Evolutionary conservation across 2,888 invertebrate species (phyloP).

Genomic region (Lomographa bimaculata): DNA sequence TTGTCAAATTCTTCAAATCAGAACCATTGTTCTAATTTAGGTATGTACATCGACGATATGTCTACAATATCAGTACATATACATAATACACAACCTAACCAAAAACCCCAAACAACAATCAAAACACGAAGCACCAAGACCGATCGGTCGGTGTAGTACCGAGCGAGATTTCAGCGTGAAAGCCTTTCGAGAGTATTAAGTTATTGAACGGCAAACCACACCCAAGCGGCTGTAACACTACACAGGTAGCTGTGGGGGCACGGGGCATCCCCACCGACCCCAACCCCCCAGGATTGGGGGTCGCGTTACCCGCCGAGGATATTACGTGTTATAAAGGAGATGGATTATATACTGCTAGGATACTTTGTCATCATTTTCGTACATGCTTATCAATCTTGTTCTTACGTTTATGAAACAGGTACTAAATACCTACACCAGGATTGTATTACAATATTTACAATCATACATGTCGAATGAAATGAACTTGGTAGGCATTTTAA

Average conservation of each 20-base stretch:
- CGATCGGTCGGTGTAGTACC: constrained; percentile 39
- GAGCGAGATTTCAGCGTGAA: constrained; percentile 81
- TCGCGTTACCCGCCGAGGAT: constrained; percentile 50
- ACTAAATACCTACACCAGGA: too few relatives aligned
- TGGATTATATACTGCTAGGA: constrained; percentile 37
- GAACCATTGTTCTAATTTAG: too few relatives aligned
- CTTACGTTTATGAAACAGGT: too few relatives aligned
- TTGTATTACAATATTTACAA: too few relatives aligned
- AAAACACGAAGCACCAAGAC: constrained; percentile 58
- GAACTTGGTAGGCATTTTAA: too few relatives aligned
- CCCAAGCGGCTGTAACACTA: constrained; percentile 77
- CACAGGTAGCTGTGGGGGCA: constrained; percentile 55
- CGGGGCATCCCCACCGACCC: constrained; percentile 26
- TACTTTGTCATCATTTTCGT: constrained; percentile 1
- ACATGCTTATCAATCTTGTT: too few relatives aligned
- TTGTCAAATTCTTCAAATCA: too few relatives aligned
- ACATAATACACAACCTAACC: too few relatives aligned
- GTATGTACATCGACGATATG: too few relatives aligned
- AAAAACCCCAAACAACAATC: too few relatives aligned
- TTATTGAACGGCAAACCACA: constrained; percentile 84
- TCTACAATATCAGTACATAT: too few relatives aligned
- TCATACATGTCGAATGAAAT: too few relatives aligned
- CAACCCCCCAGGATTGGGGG: constrained; percentile 40
- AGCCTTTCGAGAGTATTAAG: constrained; percentile 83
- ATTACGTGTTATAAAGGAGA: constrained; percentile 64